Evolutionary conservation across 2,888 invertebrate species (phyloP), one percentile per base, ranked within the genome.

Genomic region (Eupithecia inturbata): DNA sequence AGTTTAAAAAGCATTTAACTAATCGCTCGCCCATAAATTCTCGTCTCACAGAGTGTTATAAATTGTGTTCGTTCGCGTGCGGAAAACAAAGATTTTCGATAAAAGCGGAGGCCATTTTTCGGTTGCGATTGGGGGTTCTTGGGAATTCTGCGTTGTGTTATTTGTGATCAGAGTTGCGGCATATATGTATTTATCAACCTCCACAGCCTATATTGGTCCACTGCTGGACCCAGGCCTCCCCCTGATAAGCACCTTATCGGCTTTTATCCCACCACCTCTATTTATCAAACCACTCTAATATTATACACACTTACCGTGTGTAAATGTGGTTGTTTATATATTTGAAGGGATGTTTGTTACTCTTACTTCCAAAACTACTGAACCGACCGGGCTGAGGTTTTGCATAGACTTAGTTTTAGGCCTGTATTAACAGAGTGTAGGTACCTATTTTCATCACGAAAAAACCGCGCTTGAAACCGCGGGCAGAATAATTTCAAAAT

Each of bases 1-100:
- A 83, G 83, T 86, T 89, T 89, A 88, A 88, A 89, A 88, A 85
- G 82, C 87, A 83, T 87, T 89, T 82, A 83, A 85, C 86, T 90
- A 89, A 91, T 90, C 89, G 88, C 78, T 67, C 77, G 41, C 73
- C 84, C 86, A 89, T 89, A 89, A 89, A 89, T 89, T 83, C 71
- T 71, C 76, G 79, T 57, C 57, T 71, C 74, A 71, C 84, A 74
- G 80, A 82, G 82, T 74, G 78, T 78, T 80, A 81, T 84, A 84
- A 85, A 85, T 85, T 78, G 80, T 77, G 78, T 77, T 80, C 68
- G 72, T 57, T 68, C 70, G 77, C 60, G 75, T 73, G 75, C 57
- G 72, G 71, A 73, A 74, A 69, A 67, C 73, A 71, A 75, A 62
- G 71, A 71, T 74, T 76, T 64, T 67, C 31, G 71, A 70, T 74